Evolutionary conservation across 2,797 vertebrate species (phyloP).

Genomic region (Podarcis lilfordi): DNA sequence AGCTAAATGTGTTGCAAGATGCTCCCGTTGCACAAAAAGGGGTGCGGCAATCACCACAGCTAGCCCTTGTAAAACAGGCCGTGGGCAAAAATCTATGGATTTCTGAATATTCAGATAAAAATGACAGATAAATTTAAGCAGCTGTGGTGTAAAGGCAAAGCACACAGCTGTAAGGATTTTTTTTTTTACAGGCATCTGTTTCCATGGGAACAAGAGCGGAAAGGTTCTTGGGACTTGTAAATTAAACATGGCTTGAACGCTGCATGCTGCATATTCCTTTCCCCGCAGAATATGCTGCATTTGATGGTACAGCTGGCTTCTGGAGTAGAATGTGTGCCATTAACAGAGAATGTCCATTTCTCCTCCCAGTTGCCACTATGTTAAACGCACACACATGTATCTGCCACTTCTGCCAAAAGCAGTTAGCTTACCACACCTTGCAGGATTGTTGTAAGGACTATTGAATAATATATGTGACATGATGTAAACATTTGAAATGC

Average conservation of each 20-base stretch:
- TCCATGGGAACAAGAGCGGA: conserved; percentile 69
- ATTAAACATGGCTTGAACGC: not conserved
- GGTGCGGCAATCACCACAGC: not conserved
- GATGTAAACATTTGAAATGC: not conserved
- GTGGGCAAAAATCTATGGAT: not conserved
- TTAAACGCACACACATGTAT: not conserved
- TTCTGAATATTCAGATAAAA: not conserved
- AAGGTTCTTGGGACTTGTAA: conserved; percentile 38
- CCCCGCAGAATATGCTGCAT: not conserved
- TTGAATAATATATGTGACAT: not conserved
- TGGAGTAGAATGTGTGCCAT: accelerated
- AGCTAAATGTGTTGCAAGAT: not conserved
- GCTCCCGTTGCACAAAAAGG: not conserved
- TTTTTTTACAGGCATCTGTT: conserved; percentile 53
- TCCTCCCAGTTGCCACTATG: not conserved
- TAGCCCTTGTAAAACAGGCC: not conserved
- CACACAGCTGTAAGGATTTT: not conserved
- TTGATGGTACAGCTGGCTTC: not conserved
- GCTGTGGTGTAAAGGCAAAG: conserved; percentile 20
- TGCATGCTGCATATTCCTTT: not conserved
- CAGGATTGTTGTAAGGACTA: not conserved
- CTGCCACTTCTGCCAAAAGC: not conserved
- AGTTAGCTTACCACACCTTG: not conserved
- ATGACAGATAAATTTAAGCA: conserved; percentile 8
- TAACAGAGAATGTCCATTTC: not conserved